These are phyloP conservation scores for Ianthella basta DNA, from an alignment of 37 sponge, comb jelly and placozoan genomes.

Conservation along the genomic window DNA sequence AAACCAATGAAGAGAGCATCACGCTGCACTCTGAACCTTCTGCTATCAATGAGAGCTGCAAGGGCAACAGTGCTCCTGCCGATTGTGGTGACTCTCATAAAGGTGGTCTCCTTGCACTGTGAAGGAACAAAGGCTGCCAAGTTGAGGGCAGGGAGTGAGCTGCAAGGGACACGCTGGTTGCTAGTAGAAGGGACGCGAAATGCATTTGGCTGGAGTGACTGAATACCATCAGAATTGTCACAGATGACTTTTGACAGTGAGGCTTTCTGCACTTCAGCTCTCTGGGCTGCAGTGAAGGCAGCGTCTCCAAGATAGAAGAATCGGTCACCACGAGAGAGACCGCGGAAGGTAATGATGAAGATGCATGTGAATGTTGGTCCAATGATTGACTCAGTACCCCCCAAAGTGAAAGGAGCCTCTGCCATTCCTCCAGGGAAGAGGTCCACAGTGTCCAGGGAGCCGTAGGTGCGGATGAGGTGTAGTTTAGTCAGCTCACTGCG, in stretches of 20 bases:
- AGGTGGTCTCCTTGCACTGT: not conserved
- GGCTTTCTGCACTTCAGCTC: constrained; percentile 37
- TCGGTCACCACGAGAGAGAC: constrained; percentile 83
- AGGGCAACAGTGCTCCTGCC: no score
- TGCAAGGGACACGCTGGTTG: not conserved
- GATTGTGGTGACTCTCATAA: no score
- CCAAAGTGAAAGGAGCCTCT: constrained; percentile 55
- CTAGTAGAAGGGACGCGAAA: constrained; percentile 12
- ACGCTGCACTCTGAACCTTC: no score
- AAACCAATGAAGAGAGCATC: no score
- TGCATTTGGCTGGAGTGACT: constrained; percentile 59
- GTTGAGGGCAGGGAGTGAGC: not conserved
- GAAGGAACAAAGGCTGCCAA: not conserved
- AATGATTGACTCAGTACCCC: constrained; percentile 46
- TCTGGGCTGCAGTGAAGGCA: constrained; percentile 75
- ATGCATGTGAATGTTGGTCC: constrained; percentile 94
- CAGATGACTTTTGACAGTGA: constrained; percentile 78
- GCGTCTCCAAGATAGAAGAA: constrained; percentile 78
- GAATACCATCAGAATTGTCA: constrained; percentile 73
- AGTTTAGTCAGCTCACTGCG: constrained; percentile 15
- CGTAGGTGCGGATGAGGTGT: constrained; percentile 56
- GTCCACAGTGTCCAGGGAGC: constrained; percentile 58
- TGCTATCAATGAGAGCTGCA: no score
- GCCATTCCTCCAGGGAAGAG: constrained; percentile 83
- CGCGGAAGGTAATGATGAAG: constrained; percentile 76